Evolutionary conservation across 2,888 invertebrate species (phyloP), one percentile per base, ranked within the genome.

Genomic region (Amiota mariae): DNA sequence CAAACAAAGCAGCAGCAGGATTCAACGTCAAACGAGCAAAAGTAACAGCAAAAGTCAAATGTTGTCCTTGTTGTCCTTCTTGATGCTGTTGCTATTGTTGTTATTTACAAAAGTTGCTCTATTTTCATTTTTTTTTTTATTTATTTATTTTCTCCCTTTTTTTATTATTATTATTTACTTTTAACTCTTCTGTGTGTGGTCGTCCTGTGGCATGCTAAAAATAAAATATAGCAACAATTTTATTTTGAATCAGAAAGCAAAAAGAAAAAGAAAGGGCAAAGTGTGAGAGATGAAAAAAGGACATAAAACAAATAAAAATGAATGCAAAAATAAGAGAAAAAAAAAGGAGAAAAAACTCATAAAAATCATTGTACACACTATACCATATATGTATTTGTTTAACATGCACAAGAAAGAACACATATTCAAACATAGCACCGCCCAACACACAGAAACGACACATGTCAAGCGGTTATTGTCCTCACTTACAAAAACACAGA

Each of bases 281-380:
- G 18, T 15, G 67, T 48, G 6, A 36, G 46, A 13, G 81, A 76
- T 81, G 84, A 81, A 81, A 80, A 77, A 80, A 80, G 85, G 78
- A 84, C 80, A 82, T 81, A 77, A 84, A 84, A 82, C 84, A 82
- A 83, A 85, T 84, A 67, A 13, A 54, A 63, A 46, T 36, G 36
- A 36, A 36, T 36, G 36, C 36, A 36, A 36, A 36, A 6, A 36
- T 1, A 24, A 15, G 54, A 54, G n/a, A n/a, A n/a, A n/a, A 13
- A 54, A 11, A 54, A 54, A 6, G 11, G 15, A 9, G 3, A 15
- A 84, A 79, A 84, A 72, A 82, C 85, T 84, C 85, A 85, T 83
- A 83, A 85, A 83, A 83, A 83, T 85, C 83, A 83, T 83, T 54
- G 51, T 51, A 54, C 18, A 51, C n/a, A 36, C 36, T 6, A 36